These are phyloP conservation scores for Thamnophis sirtalis DNA, from an alignment of 2,113 vertebrate species.

Conservation along the genomic window DNA sequence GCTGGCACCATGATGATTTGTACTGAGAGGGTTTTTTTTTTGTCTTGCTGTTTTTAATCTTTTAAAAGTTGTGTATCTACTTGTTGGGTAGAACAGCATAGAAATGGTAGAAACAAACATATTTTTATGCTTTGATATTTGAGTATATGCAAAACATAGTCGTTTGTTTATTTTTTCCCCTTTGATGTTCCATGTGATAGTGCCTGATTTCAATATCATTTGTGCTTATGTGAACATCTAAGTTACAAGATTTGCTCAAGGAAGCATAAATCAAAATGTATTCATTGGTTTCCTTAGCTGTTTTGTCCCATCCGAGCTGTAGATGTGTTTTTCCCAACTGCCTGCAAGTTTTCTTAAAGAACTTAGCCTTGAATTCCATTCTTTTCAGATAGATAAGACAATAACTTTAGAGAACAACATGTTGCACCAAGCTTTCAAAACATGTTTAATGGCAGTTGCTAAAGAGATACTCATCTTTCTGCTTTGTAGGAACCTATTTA, in stretches of 20 bases:
- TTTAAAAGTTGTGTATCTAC: neutral
- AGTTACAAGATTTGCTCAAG: neutral
- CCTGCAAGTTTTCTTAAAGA: slow-evolving; percentile 13
- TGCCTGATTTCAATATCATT: neutral
- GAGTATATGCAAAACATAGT: neutral
- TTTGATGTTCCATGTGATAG: neutral
- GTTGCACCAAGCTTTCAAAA: slow-evolving; percentile 16
- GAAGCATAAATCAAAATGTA: slow-evolving; percentile 7
- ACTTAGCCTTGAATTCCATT: slow-evolving; percentile 15
- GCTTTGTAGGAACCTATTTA: slow-evolving; percentile 32
- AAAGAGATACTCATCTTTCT: slow-evolving; percentile 11
- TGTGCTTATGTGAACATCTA: neutral
- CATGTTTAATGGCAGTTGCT: neutral
- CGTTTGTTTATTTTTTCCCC: neutral
- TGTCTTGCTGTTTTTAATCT: neutral
- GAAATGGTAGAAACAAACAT: neutral
- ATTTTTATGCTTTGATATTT: neutral
- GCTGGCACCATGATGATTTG: neutral
- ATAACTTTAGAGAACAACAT: neutral
- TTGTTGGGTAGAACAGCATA: neutral
- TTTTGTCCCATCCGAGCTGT: neutral
- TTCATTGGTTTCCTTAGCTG: neutral
- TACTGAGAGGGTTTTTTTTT: neutral
- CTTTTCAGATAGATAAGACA: slow-evolving; percentile 35
- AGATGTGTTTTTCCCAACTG: slow-evolving; percentile 2